Evolutionary conservation across 2,888 invertebrate species (phyloP).

Genomic region (Dendrolimus pini): DNA sequence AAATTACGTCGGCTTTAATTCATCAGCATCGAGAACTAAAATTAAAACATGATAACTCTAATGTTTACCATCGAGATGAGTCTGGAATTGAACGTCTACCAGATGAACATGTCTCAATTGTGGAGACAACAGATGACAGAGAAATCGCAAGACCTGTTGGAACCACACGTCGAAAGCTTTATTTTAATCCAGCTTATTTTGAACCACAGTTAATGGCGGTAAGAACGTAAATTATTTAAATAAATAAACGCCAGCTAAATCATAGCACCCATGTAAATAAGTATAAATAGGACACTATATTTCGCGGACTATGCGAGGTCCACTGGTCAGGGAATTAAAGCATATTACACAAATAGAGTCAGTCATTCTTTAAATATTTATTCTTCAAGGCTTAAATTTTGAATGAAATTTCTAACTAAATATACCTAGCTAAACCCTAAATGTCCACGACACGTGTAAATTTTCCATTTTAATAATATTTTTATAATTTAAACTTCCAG

Average conservation of each 20-base stretch:
- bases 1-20: slow-evolving; percentile 82
- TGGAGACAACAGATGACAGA: slow-evolving; percentile 86
- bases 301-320: too few relatives aligned
- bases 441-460: not conserved
- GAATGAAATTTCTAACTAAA: not conserved
- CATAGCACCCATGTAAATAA: too few relatives aligned
- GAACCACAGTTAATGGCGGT: slow-evolving; percentile 90
- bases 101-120: slow-evolving; percentile 90
- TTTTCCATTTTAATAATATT: not conserved
- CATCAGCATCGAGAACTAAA: slow-evolving; percentile 77
- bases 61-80: slow-evolving; percentile 67
- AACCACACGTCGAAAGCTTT: slow-evolving; percentile 85
- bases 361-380: slow-evolving; percentile 3
- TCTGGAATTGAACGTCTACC: slow-evolving; percentile 83
- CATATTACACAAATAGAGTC: slow-evolving; percentile 1
- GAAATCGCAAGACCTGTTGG: slow-evolving; percentile 82
- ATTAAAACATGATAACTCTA: slow-evolving; percentile 39
- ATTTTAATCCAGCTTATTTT: slow-evolving; percentile 94
- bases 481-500: slow-evolving; percentile 60
- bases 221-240: slow-evolving; percentile 29
- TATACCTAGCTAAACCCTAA: not conserved
- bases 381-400: slow-evolving; percentile 3
- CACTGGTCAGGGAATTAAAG: too few relatives aligned
- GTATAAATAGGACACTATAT: too few relatives aligned
- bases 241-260: too few relatives aligned